Conservation (phyloP, 2,113 vertebrate genomes). For the Apistogramma diplotaenia region DNA sequence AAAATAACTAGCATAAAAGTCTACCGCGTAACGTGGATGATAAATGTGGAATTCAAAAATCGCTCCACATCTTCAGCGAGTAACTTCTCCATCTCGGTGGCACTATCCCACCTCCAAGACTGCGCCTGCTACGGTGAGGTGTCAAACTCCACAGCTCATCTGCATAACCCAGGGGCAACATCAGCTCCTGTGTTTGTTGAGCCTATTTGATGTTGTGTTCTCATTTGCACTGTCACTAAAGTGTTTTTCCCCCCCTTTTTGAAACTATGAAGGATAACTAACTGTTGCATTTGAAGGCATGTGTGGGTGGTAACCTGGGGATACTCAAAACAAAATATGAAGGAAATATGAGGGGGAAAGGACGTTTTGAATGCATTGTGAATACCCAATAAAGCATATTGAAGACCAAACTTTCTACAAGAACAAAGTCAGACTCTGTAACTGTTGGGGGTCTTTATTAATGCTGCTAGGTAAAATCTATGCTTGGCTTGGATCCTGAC, state of each 20-base stretch:
- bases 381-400: slow-evolving; percentile 42
- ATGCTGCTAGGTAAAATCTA: slow-evolving; percentile 40
- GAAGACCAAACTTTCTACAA: slow-evolving; percentile 16
- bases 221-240: slow-evolving; percentile 51
- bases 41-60: slow-evolving; percentile 8
- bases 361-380: slow-evolving; percentile 34
- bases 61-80: not conserved
- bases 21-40: not conserved
- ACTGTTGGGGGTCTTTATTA: slow-evolving; percentile 6
- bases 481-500: slow-evolving; percentile 50
- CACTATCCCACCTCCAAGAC: not conserved
- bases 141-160: slow-evolving; percentile 31
- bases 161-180: slow-evolving; percentile 47
- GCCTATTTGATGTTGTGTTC: slow-evolving; percentile 38
- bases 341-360: not conserved
- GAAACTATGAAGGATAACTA: slow-evolving; percentile 31
- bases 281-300: slow-evolving; percentile 35
- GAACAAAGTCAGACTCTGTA: not conserved
- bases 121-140: slow-evolving; percentile 34
- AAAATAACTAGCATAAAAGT: not conserved
- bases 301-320: slow-evolving; percentile 43
- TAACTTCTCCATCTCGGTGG: not conserved
- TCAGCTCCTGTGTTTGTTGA: slow-evolving; percentile 45
- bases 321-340: slow-evolving; percentile 36
- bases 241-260: slow-evolving; percentile 12